Evolutionary conservation across 2,888 invertebrate genomes (phyloP).

Genomic region (Biston betularia): DNA sequence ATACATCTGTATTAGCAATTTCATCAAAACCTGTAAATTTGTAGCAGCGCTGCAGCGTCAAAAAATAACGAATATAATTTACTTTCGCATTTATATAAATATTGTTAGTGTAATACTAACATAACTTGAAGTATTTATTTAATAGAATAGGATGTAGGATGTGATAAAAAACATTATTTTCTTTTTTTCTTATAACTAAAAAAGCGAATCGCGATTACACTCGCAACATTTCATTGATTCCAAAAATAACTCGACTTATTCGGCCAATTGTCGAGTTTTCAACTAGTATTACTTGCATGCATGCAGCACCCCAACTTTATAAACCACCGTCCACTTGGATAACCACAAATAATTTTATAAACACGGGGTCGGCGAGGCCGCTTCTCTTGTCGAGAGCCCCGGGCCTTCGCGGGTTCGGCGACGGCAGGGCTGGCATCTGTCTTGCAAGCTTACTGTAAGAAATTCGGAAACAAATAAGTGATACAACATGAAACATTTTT

Average conservation of each 20-base stretch:
- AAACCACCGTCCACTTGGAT: constrained; percentile 19
- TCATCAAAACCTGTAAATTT: no score
- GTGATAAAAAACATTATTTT: no score
- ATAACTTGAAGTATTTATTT: no score
- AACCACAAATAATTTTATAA: constrained; percentile 39
- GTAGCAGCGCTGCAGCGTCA: no score
- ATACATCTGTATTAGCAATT: no score
- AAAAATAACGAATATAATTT: no score
- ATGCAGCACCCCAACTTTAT: constrained; percentile 10
- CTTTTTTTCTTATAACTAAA: no score
- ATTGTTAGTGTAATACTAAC: no score
- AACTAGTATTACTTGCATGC: background rate
- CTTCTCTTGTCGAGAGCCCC: constrained; percentile 28
- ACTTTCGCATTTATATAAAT: no score
- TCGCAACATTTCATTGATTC: background rate
- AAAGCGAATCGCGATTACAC: background rate
- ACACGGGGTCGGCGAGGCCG: constrained; percentile 30
- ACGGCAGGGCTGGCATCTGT: constrained; percentile 4
- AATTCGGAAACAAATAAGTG: background rate
- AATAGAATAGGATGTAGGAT: no score
- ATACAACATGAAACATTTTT: no score
- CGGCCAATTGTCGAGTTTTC: constrained; percentile 2
- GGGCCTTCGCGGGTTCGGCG: constrained; percentile 2
- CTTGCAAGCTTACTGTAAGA: background rate
- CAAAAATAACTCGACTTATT: background rate